phyloP scores from a whole-genome alignment of 1,140 invertebrate species.

The Drosophila bifasciata region DNA sequence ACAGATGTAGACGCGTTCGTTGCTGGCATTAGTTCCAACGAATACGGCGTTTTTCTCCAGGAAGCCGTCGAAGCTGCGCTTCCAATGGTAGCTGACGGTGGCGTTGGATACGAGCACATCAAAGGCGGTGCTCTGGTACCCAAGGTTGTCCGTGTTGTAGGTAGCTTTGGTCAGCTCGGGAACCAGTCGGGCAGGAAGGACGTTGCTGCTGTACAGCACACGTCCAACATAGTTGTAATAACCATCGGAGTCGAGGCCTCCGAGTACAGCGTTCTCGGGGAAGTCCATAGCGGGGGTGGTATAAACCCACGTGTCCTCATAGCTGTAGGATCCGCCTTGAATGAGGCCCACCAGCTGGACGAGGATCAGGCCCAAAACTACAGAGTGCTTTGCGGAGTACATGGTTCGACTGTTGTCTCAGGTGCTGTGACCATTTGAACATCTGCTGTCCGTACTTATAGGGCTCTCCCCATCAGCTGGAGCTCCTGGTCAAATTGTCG shows the following conservation, averaged over 20 bases:
- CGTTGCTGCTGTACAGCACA: constrained; percentile 4
- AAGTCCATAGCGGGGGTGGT: constrained; percentile 29
- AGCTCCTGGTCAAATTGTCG: neutral
- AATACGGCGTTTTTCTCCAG: constrained; percentile 32
- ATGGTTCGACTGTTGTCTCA: constrained; percentile 25
- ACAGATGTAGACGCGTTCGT: constrained; percentile 34
- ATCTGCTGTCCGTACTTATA: neutral
- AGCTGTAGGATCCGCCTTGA: constrained; percentile 25
- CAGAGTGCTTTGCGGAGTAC: constrained; percentile 24
- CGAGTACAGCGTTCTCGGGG: constrained; percentile 34
- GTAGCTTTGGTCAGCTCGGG: constrained; percentile 21
- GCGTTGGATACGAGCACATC: constrained; percentile 19
- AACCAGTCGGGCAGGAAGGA: constrained; percentile 45
- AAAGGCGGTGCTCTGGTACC: neutral
- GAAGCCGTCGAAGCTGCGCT: constrained; percentile 32
- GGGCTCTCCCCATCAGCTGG: neutral
- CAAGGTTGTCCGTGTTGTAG: constrained; percentile 36
- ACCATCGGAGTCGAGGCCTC: constrained; percentile 41
- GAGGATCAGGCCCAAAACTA: constrained; percentile 16
- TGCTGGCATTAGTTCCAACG: constrained; percentile 17
- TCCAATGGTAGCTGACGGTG: constrained; percentile 24
- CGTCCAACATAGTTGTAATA: constrained; percentile 54
- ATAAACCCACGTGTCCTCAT: constrained; percentile 33
- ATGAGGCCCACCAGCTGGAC: constrained; percentile 39
- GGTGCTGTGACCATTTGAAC: neutral